Percentiles rank a stretch among this genome's conserved stretches.
Evolutionary conservation across 2,113 vertebrate species (phyloP).

Genomic region (Spea bombifrons): DNA sequence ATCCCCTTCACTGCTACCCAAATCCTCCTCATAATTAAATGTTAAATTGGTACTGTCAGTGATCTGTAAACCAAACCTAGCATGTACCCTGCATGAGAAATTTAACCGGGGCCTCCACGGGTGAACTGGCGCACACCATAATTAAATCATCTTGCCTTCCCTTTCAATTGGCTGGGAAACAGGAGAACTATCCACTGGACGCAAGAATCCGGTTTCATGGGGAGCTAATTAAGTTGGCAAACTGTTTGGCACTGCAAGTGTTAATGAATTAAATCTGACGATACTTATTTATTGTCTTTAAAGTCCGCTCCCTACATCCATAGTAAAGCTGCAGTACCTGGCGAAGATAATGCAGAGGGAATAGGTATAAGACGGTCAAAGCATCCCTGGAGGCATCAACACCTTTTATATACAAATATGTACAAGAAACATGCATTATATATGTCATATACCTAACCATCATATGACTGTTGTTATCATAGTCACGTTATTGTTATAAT

Average conservation of each 20-base stretch:
- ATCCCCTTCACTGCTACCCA: constrained; percentile 61
- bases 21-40: constrained; percentile 77
- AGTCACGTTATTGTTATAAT: too few relatives aligned
- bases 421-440: too few relatives aligned
- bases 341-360: too few relatives aligned
- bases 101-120: constrained; percentile 71
- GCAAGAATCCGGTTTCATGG: constrained; percentile 67
- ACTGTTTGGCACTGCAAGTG: constrained; percentile 1
- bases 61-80: constrained; percentile 74
- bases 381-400: too few relatives aligned
- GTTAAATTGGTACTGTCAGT: constrained; percentile 71
- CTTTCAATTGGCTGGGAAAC: constrained; percentile 77
- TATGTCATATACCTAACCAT: too few relatives aligned
- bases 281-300: not conserved
- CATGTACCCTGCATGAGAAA: constrained; percentile 73
- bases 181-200: constrained; percentile 65
- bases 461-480: too few relatives aligned
- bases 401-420: too few relatives aligned
- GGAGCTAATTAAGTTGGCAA: constrained; percentile 68
- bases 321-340: too few relatives aligned
- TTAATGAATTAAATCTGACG: constrained; percentile 24
- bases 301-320: too few relatives aligned
- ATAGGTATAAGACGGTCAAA: too few relatives aligned
- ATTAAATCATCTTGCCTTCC: constrained; percentile 91
- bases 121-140: constrained; percentile 85